phyloP scores from a whole-genome alignment of 1,140 invertebrate species.

The Caenorhabditis latens region DNA sequence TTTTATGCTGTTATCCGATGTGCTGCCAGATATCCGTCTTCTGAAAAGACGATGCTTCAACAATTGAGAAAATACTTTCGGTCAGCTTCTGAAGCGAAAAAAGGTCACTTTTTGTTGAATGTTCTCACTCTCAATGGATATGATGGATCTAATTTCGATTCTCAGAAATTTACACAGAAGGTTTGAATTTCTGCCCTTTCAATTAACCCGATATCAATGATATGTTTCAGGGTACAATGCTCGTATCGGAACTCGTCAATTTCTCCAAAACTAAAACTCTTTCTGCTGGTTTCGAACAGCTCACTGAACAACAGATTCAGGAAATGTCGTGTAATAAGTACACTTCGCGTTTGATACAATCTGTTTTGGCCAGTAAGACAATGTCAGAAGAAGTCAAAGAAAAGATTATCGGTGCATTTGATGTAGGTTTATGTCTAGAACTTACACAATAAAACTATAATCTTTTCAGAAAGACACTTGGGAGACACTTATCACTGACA shows the following conservation, averaged over 20 bases:
- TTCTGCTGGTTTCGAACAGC: background rate
- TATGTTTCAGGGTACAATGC: constrained; percentile 51
- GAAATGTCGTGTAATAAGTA: constrained; percentile 56
- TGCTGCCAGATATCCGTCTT: constrained; percentile 9
- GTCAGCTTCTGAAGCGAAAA: constrained; percentile 7
- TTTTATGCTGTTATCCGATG: background rate
- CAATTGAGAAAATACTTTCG: constrained; percentile 45
- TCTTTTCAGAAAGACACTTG: constrained; percentile 51
- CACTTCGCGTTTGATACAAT: constrained; percentile 48
- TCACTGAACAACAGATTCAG: constrained; percentile 24
- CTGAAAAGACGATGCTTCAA: constrained; percentile 11
- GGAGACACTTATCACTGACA: constrained; percentile 52
- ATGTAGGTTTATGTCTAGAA: constrained; percentile 16
- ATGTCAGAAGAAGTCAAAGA: constrained; percentile 57
- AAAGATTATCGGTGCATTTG: constrained; percentile 57
- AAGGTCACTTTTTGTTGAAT: constrained; percentile 51
- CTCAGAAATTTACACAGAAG: constrained; percentile 23
- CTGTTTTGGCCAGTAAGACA: constrained; percentile 39
- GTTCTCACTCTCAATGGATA: constrained; percentile 41
- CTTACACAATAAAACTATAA: background rate
- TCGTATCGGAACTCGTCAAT: constrained; percentile 50
- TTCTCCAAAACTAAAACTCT: constrained; percentile 47
- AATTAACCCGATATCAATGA: background rate
- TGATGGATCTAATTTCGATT: constrained; percentile 44
- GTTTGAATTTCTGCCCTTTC: constrained; percentile 11